Evolutionary conservation across 2,888 invertebrate species (phyloP), one percentile per base, ranked within the genome.

Genomic region (Leucoma salicis): DNA sequence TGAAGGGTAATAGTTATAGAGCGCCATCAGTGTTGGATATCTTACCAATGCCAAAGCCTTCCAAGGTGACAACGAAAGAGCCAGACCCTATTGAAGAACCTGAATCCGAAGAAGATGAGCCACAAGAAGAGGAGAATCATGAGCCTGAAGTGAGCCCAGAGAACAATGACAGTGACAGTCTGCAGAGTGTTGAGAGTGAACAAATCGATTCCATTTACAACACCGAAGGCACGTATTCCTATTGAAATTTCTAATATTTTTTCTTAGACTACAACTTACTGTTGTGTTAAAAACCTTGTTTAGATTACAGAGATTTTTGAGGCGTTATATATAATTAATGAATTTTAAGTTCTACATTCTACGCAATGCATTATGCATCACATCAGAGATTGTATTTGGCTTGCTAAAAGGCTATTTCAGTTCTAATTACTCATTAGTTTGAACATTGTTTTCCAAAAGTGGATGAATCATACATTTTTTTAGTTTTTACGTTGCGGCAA

Each of bases 181-280:
- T 94, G 64, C 93, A 94, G 72, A 93, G 92, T 54, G 94, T 93
- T 3, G 94, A 94, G 70, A 94, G 93, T 31, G 94, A 94, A 67
- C 93, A 93, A 64, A 91, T 94, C 31, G 92, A 92, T 73, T 92
- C 92, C 32, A 91, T 93, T 65, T 91, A 92, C 37, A 57, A 69
- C 59, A 82, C 84, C 49, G 89, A 91, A 78, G 88, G 88, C 80
- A 87, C 51, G 57, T 61, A 64, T 49, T 11, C 4, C 8, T n/a
- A 27, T 27, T 27, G 27, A 27, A n/a, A 1, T 27, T 27, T 10
- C n/a, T 27, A 27, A 27, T 11, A n/a, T 27, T 11, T 10, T n/a
- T n/a, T 27, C 27, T 27, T 27, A n/a, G n/a, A 27, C 27, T 27
- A 27, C 11, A 27, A 21, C n/a, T 27, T 18, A 5, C n/a, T 27